These are phyloP conservation scores for Thripadectes ignobilis DNA, from an alignment of 2,797 vertebrate genomes.

Conservation along the genomic window DNA sequence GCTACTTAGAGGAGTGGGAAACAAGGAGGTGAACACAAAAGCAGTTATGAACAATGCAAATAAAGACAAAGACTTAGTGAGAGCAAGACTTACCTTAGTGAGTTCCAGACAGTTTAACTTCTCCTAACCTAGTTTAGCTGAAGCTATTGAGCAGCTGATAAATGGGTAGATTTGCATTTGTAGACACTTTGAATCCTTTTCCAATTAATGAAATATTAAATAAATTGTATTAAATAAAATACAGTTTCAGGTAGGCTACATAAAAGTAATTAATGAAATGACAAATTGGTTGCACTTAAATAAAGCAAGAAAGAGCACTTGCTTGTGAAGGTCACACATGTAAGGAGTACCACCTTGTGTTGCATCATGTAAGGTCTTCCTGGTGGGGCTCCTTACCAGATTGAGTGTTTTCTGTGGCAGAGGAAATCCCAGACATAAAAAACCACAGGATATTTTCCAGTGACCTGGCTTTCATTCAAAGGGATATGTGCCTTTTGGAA, in stretches of 20 bases:
- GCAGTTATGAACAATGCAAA: slow-evolving; percentile 46
- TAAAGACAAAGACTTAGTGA: slow-evolving; percentile 11
- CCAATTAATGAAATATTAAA: not conserved
- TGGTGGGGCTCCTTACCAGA: not conserved
- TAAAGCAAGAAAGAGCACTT: not conserved
- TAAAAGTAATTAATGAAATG: slow-evolving; percentile 1
- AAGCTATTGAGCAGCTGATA: slow-evolving; percentile 47
- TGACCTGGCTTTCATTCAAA: not conserved
- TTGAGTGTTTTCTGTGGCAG: not conserved
- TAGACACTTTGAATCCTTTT: slow-evolving; percentile 34
- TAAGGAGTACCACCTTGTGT: not conserved
- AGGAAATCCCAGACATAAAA: not conserved
- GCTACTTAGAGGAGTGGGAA: not conserved
- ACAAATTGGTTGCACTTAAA: not conserved
- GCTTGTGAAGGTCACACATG: not conserved
- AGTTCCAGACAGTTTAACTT: slow-evolving; percentile 50
- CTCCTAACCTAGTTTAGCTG: slow-evolving; percentile 60
- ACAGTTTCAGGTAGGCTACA: not conserved
- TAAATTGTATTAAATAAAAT: not conserved
- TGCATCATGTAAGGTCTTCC: not conserved
- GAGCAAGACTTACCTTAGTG: not conserved
- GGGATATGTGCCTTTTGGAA: not conserved
- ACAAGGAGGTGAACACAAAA: not conserved
- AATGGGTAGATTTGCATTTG: slow-evolving; percentile 34
- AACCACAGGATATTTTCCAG: not conserved